Conservation (phyloP, 2,888 invertebrate species). For the Labia minor region DNA sequence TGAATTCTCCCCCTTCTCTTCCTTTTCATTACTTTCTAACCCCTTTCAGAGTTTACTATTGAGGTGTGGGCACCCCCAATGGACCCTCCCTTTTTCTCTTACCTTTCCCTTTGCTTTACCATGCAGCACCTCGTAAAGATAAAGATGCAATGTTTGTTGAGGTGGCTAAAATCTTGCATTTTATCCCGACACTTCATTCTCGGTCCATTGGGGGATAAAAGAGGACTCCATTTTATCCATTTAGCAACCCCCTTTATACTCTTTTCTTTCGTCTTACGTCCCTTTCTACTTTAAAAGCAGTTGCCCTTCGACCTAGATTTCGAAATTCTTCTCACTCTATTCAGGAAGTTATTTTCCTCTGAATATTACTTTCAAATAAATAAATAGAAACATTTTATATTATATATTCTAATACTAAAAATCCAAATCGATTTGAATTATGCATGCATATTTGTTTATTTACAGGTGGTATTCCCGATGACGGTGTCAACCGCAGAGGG, state of each 20-base stretch:
- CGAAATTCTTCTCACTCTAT: neutral
- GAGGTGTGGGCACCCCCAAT: neutral
- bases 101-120: neutral
- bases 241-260: neutral
- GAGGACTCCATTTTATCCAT: neutral
- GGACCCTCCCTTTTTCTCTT: neutral
- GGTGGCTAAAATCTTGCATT: conserved; percentile 8
- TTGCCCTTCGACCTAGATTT: neutral
- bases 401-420: too few relatives aligned
- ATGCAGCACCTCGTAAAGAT: neutral
- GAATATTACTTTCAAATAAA: too few relatives aligned
- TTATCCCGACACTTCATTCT: conserved; percentile 13
- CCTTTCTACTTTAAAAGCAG: neutral
- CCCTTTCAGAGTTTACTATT: too few relatives aligned
- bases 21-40: too few relatives aligned
- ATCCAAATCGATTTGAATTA: too few relatives aligned
- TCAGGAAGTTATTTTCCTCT: too few relatives aligned
- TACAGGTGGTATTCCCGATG: neutral
- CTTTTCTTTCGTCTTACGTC: too few relatives aligned
- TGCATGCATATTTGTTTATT: neutral
- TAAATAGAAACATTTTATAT: too few relatives aligned
- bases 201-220: conserved; percentile 7
- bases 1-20: too few relatives aligned
- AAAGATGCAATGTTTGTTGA: neutral
- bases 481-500: neutral